phyloP scores from a whole-genome alignment of 2,888 invertebrate genomes.

The Brenthis ino region DNA sequence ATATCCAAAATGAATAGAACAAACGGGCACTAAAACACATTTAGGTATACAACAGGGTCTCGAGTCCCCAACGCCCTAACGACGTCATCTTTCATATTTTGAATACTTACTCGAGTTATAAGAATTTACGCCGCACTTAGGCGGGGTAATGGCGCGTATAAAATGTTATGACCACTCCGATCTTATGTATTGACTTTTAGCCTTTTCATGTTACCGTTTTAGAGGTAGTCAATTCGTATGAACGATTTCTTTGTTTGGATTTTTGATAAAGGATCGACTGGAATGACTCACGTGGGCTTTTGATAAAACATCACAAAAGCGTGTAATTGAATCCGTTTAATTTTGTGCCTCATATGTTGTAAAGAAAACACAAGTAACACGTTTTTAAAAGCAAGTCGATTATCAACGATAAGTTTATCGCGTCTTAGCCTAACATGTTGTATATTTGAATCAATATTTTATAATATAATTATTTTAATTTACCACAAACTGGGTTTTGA shows the following conservation, averaged over 20 bases:
- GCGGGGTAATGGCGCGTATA: constrained; percentile 73
- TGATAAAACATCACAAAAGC: too few species aligned
- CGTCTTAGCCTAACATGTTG: too few species aligned
- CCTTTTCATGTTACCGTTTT: constrained; percentile 45
- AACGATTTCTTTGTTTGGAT: constrained; percentile 17
- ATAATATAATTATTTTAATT: too few species aligned
- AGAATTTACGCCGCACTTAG: constrained; percentile 80
- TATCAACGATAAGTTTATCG: too few species aligned
- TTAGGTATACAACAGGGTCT: constrained; percentile 29
- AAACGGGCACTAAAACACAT: constrained; percentile 24
- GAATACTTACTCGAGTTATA: constrained; percentile 78
- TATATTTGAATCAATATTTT: too few species aligned
- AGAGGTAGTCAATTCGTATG: constrained; percentile 32
- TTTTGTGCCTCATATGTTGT: too few species aligned
- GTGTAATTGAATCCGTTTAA: too few species aligned
- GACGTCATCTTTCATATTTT: constrained; percentile 76
- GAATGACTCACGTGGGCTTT: too few species aligned
- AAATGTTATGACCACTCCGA: constrained; percentile 78
- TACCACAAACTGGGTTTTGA: too few species aligned
- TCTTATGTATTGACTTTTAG: constrained; percentile 77
- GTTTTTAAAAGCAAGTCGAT: too few species aligned
- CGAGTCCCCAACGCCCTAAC: constrained; percentile 49
- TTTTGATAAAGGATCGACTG: constrained; percentile 1
- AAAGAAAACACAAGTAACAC: too few species aligned
- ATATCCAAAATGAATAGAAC: constrained; percentile 14